Evolutionary conservation across 2,888 invertebrate species (phyloP).

Genomic region (Mechanitis mazaeus): DNA sequence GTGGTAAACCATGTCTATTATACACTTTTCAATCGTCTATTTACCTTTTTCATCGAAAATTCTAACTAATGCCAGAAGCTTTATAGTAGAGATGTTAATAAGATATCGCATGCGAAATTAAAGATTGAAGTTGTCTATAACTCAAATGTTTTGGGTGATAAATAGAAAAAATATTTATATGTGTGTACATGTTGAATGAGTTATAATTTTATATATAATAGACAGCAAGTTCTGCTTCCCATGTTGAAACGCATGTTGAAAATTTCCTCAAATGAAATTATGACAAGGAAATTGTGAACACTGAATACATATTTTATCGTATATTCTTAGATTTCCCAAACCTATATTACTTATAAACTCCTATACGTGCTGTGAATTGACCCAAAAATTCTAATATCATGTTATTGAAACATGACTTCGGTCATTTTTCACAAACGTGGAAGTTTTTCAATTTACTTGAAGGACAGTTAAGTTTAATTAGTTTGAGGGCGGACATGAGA

Average conservation of each 20-base stretch:
- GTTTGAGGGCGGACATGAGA: background rate
- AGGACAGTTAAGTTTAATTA: slow-evolving; percentile 7
- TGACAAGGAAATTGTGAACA: background rate
- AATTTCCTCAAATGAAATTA: background rate
- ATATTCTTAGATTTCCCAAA: background rate
- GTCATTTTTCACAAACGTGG: slow-evolving; percentile 2
- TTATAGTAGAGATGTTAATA: too few relatives aligned
- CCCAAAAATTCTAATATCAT: slow-evolving; percentile 2
- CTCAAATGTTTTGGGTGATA: too few relatives aligned
- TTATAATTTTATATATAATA: too few relatives aligned
- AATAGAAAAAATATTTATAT: too few relatives aligned
- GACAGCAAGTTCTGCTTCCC: too few relatives aligned
- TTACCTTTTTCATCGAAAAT: too few relatives aligned
- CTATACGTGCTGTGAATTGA: background rate
- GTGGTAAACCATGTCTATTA: too few relatives aligned
- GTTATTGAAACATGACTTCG: slow-evolving; percentile 4
- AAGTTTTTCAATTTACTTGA: slow-evolving; percentile 4
- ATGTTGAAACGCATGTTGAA: background rate
- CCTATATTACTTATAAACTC: slow-evolving; percentile 1
- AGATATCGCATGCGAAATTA: too few relatives aligned
- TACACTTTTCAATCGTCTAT: too few relatives aligned
- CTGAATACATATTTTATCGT: background rate
- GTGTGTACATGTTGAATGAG: too few relatives aligned
- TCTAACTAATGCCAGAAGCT: too few relatives aligned
- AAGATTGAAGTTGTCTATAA: too few relatives aligned